Percentiles rank a stretch among this genome's conserved stretches.
phyloP scores from a whole-genome alignment of 2,797 vertebrate species.

The Enteromius radiatus region DNA sequence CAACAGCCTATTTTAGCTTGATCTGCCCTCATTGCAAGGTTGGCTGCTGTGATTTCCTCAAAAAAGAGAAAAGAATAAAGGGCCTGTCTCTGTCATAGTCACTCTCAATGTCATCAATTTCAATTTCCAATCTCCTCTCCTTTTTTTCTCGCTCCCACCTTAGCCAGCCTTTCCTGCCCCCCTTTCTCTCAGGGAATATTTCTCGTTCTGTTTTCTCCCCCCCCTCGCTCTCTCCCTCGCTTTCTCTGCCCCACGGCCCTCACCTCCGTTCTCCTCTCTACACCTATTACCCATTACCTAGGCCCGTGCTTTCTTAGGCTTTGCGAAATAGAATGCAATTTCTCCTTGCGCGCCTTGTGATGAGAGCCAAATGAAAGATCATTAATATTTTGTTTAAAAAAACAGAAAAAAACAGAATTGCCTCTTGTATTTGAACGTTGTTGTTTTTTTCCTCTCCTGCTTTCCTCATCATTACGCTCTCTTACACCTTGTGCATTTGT shows the following conservation, averaged over 20 bases:
- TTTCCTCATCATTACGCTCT: conserved; percentile 48
- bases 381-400: conserved; percentile 85
- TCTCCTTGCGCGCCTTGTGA: conserved; percentile 81
- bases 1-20: conserved; percentile 85
- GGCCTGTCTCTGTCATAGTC: conserved; percentile 78
- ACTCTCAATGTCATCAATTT: conserved; percentile 91
- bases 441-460: conserved; percentile 17
- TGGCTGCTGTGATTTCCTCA: conserved; percentile 77
- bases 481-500: conserved; percentile 58
- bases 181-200: conserved; percentile 60
- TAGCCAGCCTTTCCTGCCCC: conserved; percentile 57
- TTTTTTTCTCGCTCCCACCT: conserved; percentile 50
- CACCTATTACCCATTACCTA: conserved; percentile 94
- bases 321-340: conserved; percentile 87
- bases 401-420: conserved; percentile 47
- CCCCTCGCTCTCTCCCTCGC: conserved; percentile 17
- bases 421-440: conserved; percentile 44
- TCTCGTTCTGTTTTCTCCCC: conserved; percentile 40
- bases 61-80: conserved; percentile 73
- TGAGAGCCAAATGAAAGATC: conserved; percentile 89
- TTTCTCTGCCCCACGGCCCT: conserved; percentile 58
- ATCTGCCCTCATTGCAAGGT: conserved; percentile 88
- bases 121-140: conserved; percentile 75
- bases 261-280: conserved; percentile 70
- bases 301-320: conserved; percentile 83